Percentiles rank a stretch among this genome's conserved stretches.
phyloP scores from a whole-genome alignment of 2,888 invertebrate species.

The Sesia bembeciformis region DNA sequence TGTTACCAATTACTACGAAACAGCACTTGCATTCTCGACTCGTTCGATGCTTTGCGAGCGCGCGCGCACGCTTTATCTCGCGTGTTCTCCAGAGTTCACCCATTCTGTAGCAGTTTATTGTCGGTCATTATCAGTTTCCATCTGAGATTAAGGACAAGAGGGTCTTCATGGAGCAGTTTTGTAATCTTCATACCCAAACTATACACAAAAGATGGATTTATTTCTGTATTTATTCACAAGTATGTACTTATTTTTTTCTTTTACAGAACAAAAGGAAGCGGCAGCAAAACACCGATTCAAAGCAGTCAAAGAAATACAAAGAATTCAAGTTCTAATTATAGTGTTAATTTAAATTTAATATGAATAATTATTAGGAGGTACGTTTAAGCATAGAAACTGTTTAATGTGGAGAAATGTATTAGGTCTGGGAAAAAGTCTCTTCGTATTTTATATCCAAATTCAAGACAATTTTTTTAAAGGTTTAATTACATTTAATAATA shows the following conservation, averaged over 20 bases:
- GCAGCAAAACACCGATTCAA: slow-evolving; percentile 91
- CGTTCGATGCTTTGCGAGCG: too few species aligned
- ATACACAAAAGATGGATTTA: neutral
- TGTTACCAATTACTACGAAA: too few species aligned
- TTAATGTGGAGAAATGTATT: neutral
- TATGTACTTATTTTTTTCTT: slow-evolving; percentile 14
- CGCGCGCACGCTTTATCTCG: too few species aligned
- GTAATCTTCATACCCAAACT: neutral
- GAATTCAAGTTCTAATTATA: slow-evolving; percentile 92
- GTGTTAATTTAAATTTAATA: slow-evolving; percentile 13
- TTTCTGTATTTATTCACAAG: neutral
- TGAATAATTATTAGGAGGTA: slow-evolving; percentile 9
- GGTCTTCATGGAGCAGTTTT: neutral
- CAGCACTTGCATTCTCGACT: too few species aligned
- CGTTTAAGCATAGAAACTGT: neutral
- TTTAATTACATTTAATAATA: too few species aligned
- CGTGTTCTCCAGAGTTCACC: too few species aligned
- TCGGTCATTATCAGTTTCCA: too few species aligned
- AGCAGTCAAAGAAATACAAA: slow-evolving; percentile 97
- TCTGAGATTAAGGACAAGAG: too few species aligned
- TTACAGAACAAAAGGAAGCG: slow-evolving; percentile 93
- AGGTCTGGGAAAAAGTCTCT: too few species aligned
- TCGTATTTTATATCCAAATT: too few species aligned
- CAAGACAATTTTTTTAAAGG: too few species aligned
- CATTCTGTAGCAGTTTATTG: too few species aligned